phyloP scores from a whole-genome alignment of 2,113 vertebrate species.

The Elaphurus davidianus region DNA sequence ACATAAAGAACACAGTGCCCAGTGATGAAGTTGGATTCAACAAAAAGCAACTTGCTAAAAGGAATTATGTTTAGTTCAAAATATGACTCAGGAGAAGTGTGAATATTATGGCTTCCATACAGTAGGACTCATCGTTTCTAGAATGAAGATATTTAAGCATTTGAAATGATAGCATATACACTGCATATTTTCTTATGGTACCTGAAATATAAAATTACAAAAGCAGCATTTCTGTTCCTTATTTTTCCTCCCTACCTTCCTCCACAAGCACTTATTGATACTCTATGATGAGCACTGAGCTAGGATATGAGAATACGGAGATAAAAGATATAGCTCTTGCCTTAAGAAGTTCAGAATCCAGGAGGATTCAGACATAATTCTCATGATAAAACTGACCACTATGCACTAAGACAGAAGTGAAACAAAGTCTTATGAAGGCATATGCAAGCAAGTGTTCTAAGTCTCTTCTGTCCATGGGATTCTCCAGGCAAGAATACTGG shows the following conservation, averaged over 20 bases:
- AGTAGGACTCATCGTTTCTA: neutral
- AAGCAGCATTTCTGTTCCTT: neutral
- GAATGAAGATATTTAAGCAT: slow-evolving; percentile 16
- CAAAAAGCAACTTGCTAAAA: neutral
- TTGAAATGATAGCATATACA: neutral
- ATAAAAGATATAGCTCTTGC: neutral
- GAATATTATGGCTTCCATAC: neutral
- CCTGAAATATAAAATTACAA: neutral
- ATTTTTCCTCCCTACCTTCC: neutral
- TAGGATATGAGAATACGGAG: neutral
- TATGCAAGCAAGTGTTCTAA: neutral
- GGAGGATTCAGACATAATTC: neutral
- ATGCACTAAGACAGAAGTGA: neutral
- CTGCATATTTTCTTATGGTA: neutral
- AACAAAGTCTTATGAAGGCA: neutral
- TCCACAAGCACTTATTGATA: neutral
- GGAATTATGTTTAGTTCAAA: neutral
- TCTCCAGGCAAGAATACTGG: neutral
- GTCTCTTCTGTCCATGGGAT: neutral
- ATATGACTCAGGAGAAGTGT: neutral
- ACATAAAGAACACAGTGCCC: neutral
- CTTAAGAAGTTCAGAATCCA: neutral
- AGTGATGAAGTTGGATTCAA: neutral
- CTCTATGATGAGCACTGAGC: neutral
- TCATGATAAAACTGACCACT: neutral